Evolutionary conservation across 2,888 invertebrate species (phyloP), one percentile per base, ranked within the genome.

Genomic region (Agrotis clavis): DNA sequence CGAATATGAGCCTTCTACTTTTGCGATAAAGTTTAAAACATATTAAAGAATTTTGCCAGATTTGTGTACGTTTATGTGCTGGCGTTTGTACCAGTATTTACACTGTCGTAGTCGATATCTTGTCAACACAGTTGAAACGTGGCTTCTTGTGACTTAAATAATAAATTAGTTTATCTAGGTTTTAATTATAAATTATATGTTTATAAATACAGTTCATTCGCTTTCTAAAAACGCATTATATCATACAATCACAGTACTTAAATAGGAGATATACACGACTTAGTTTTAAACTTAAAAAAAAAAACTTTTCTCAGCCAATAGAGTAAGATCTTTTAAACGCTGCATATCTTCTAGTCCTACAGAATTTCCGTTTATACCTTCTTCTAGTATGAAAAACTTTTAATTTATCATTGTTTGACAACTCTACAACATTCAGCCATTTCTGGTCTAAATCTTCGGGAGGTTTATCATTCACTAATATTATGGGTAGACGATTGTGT

Each of bases 311-410:
- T 91, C 84, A 94, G 35, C 93, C 95, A 62, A 96, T 96, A 2
- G 95, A 93, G 84, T 95, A 96, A 0, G 95, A 95, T 82, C 96
- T 91, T 89, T 96, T 96, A 75, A 93, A 94, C 0, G 91, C 92
- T 18, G 92, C 92, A 77, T 94, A 90, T 5, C 94, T 89, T 85
- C 90, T 91, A 64, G 89, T 87, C 70, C 96, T 92, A 79, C 95
- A 95, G 82, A 92, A 96, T 85, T 90, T 95, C 18, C 96, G 87
- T 74, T 93, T 95, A 67, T 90, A 93, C 81, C 91, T 93, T 85
- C 90, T 90, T 68, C 92, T 90, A 0, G 91, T 90, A 19, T 91
- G 91, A 74, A 93, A 90, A 16, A 86, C 90, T 88, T 93, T 95
- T 13, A 94, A 83, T 72, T 92, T 94, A 7, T 94, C 94, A 81